These are phyloP conservation scores for Chironomus riparius DNA, from an alignment of 2,888 invertebrate genomes.

Conservation along the genomic window DNA sequence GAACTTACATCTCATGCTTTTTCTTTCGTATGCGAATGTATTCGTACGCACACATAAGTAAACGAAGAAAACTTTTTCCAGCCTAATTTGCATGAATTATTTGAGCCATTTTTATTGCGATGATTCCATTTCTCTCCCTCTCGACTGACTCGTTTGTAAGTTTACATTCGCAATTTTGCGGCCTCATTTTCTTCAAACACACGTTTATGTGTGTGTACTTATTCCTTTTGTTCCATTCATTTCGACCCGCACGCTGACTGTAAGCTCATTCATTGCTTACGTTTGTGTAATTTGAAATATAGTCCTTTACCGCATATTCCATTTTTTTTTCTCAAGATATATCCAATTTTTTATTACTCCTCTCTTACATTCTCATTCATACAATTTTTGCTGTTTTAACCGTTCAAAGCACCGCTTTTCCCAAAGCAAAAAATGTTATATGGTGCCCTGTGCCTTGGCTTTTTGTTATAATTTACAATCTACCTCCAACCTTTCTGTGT, in stretches of 20 bases:
- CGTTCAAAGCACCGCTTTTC: not conserved
- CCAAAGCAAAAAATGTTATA: not conserved
- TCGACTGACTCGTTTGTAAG: not conserved
- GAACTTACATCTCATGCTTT: not conserved
- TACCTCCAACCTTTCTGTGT: not conserved
- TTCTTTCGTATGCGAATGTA: not conserved
- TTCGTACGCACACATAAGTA: not conserved
- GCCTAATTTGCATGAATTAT: constrained; percentile 18
- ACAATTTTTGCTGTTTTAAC: not conserved
- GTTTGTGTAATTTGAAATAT: constrained; percentile 15
- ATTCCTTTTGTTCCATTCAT: not conserved
- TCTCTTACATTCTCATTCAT: not conserved
- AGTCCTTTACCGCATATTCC: constrained; percentile 12
- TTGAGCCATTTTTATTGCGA: constrained; percentile 8
- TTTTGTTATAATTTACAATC: constrained; percentile 7
- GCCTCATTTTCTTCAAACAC: not conserved
- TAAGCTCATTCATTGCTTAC: not conserved
- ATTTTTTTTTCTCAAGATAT: not conserved
- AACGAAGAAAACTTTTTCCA: not conserved
- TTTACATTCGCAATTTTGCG: no score
- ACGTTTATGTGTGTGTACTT: not conserved
- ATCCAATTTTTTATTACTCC: not conserved
- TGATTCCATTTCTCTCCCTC: not conserved
- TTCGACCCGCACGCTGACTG: not conserved
- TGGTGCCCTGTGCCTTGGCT: not conserved